Evolutionary conservation across 92 coral and sea anemone genomes (phyloP).

Genomic region (Montipora capitata): DNA sequence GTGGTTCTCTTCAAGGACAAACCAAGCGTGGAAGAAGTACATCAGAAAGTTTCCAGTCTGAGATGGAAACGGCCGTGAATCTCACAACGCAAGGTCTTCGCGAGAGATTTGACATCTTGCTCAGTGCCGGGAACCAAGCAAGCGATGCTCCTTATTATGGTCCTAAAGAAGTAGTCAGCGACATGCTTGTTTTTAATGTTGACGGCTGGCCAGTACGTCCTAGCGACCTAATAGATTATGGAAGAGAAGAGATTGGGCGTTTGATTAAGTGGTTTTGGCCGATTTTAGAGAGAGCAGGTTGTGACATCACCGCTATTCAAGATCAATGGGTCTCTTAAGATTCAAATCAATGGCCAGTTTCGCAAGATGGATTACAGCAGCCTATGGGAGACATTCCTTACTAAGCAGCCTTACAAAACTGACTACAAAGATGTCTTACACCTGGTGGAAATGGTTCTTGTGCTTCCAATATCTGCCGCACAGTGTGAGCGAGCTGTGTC

Average conservation of each 20-base stretch:
- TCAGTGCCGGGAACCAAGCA: slow-evolving; percentile 1
- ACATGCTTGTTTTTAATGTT: slow-evolving; percentile 37
- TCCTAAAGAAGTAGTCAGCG: slow-evolving; percentile 25
- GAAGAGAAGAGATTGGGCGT: slow-evolving; percentile 40
- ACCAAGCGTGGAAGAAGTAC: slow-evolving; percentile 20
- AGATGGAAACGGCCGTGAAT: slow-evolving; percentile 40
- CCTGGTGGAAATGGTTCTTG: slow-evolving; percentile 49
- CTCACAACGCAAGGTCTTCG: slow-evolving; percentile 20
- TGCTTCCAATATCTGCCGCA: slow-evolving; percentile 55
- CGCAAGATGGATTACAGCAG: slow-evolving; percentile 34
- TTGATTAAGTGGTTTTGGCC: slow-evolving; percentile 40
- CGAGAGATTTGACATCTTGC: slow-evolving; percentile 8
- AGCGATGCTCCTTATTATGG: background rate
- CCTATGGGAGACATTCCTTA: slow-evolving; percentile 47
- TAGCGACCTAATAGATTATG: slow-evolving; percentile 48
- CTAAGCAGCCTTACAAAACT: slow-evolving; percentile 41
- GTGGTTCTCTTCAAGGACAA: slow-evolving; percentile 26
- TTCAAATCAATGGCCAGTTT: slow-evolving; percentile 36
- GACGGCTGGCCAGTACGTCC: slow-evolving; percentile 34
- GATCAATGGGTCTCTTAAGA: slow-evolving; percentile 49
- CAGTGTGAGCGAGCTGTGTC: slow-evolving; percentile 56
- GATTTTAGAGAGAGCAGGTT: slow-evolving; percentile 46
- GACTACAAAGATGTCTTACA: slow-evolving; percentile 27
- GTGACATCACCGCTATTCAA: slow-evolving; percentile 19
- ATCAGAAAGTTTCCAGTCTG: slow-evolving; percentile 40